Conservation (phyloP, 2,113 vertebrate species). For the Phylloscopus trochiloides region DNA sequence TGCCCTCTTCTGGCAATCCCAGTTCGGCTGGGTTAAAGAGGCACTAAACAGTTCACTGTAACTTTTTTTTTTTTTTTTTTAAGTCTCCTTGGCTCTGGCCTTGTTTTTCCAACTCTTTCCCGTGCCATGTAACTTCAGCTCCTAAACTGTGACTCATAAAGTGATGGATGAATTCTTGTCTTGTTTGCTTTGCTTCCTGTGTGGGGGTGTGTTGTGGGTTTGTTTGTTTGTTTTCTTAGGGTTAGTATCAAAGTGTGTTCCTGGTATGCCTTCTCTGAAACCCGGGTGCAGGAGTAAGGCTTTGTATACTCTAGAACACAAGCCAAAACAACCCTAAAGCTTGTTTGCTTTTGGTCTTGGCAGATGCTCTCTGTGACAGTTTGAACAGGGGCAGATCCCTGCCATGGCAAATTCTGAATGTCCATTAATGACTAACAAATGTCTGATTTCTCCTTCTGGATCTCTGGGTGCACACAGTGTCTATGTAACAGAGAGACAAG, state of each 20-base stretch:
- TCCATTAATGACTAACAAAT: neutral
- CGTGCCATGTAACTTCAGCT: neutral
- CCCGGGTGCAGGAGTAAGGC: neutral
- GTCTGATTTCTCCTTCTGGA: neutral
- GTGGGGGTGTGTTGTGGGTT: neutral
- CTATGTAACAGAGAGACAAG: accelerated
- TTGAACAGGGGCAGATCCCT: neutral
- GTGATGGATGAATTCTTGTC: neutral
- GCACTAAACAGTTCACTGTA: accelerated
- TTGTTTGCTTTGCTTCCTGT: neutral
- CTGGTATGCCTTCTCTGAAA: neutral
- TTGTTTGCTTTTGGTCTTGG: neutral
- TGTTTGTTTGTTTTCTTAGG: neutral
- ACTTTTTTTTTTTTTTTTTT: too few species aligned
- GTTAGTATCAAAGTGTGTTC: neutral
- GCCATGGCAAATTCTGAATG: neutral
- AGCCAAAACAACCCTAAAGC: neutral
- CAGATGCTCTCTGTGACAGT: neutral
- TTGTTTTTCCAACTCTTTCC: neutral
- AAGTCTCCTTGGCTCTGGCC: neutral
- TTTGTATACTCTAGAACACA: neutral
- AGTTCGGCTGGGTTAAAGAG: accelerated
- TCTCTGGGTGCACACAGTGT: neutral
- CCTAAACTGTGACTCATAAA: neutral
- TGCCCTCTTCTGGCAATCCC: conserved; percentile 16